These are phyloP conservation scores for Minunthozetes semirufus DNA, from an alignment of 2,888 invertebrate genomes.

Conservation along the genomic window DNA sequence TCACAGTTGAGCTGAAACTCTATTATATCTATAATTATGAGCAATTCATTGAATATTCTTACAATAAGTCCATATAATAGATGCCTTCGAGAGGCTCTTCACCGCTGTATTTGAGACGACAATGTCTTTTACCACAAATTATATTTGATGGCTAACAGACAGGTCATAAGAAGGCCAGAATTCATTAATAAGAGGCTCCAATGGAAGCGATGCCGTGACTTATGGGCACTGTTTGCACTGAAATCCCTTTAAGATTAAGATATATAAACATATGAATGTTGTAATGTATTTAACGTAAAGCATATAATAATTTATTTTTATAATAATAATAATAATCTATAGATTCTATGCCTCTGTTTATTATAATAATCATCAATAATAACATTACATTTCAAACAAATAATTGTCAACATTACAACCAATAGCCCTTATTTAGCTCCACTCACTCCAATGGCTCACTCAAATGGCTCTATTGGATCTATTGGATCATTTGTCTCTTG, in stretches of 20 bases:
- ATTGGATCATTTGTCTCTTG: too few species aligned
- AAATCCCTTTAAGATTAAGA: conserved; percentile 26
- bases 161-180: conserved; percentile 3
- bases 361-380: neutral
- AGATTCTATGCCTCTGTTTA: neutral
- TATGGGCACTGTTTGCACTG: conserved; percentile 12
- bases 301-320: neutral
- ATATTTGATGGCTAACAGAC: conserved; percentile 7
- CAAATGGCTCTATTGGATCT: too few species aligned
- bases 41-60: conserved; percentile 21
- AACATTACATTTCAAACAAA: neutral
- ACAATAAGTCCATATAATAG: neutral
- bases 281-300: conserved; percentile 14
- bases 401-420: too few species aligned
- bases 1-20: conserved; percentile 24
- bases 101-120: neutral
- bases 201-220: conserved; percentile 2
- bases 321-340: neutral
- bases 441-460: too few species aligned
- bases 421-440: too few species aligned
- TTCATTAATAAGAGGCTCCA: conserved; percentile 9
- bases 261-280: neutral
- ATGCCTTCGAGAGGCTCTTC: neutral
- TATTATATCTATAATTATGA: conserved; percentile 11
- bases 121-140: conserved; percentile 2